Evolutionary conservation across 53 echinoderm and acorn worm species (phyloP).

Genomic region (Stichopus horrens): DNA sequence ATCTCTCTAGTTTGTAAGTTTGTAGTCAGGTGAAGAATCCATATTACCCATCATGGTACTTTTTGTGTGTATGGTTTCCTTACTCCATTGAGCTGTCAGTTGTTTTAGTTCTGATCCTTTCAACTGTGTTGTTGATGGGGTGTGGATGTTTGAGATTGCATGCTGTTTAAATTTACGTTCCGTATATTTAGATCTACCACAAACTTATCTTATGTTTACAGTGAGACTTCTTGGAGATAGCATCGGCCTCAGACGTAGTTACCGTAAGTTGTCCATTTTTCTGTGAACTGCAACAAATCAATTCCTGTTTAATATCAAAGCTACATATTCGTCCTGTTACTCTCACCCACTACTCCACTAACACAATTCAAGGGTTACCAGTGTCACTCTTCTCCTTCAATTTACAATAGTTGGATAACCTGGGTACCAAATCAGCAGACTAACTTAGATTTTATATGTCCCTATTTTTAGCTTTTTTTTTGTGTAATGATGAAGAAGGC

Average conservation of each 20-base stretch:
- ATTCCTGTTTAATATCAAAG: background rate
- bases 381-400: background rate
- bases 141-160: background rate
- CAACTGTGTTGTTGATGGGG: no score
- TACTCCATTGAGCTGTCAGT: no score
- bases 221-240: constrained; percentile 36
- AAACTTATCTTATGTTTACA: constrained; percentile 40
- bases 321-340: background rate
- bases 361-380: background rate
- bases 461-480: background rate
- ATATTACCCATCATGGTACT: no score
- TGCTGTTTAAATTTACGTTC: background rate
- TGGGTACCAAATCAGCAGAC: background rate
- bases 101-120: no score
- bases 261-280: constrained; percentile 28
- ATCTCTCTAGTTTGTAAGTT: no score
- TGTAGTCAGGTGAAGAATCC: no score
- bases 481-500: background rate
- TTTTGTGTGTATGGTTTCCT: no score
- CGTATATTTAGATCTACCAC: background rate
- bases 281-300: background rate
- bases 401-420: background rate
- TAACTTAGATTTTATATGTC: background rate
- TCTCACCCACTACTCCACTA: constrained; percentile 4
- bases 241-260: constrained; percentile 39